Evolutionary conservation across 2,888 invertebrate species (phyloP).

Genomic region (Cerastis leucographa): DNA sequence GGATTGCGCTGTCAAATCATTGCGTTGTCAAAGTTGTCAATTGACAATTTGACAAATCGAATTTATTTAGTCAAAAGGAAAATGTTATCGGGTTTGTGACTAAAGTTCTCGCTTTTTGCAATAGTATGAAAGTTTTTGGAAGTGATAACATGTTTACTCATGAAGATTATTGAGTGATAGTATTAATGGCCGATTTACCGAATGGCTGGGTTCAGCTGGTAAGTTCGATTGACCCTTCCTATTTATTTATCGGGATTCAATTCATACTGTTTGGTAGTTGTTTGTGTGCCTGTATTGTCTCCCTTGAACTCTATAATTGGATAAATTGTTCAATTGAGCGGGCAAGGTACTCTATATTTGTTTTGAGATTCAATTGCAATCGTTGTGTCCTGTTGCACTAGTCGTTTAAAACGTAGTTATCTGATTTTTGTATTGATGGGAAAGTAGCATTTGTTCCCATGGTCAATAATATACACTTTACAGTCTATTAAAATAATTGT

Average conservation of each 20-base stretch:
- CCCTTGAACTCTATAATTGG: conserved; percentile 80
- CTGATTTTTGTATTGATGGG: conserved; percentile 5
- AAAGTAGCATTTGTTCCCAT: background rate
- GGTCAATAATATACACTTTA: background rate
- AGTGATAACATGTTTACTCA: conserved; percentile 66
- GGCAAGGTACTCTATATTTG: conserved; percentile 67
- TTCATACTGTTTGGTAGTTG: conserved; percentile 78
- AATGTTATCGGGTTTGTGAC: conserved; percentile 73
- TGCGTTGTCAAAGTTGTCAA: conserved; percentile 55
- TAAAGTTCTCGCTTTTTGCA: conserved; percentile 69
- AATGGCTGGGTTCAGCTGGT: conserved; percentile 91
- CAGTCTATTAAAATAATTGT: background rate
- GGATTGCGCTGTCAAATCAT: conserved; percentile 15
- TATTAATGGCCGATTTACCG: conserved; percentile 90
- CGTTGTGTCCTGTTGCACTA: conserved; percentile 13
- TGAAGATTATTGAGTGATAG: conserved; percentile 76
- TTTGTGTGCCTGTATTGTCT: conserved; percentile 80
- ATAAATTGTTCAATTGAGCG: conserved; percentile 81
- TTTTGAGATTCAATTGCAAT: conserved; percentile 41
- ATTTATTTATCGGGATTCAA: conserved; percentile 73
- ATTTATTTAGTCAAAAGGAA: conserved; percentile 65
- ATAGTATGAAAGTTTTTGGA: conserved; percentile 73
- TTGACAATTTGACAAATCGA: conserved; percentile 60
- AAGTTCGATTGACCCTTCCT: conserved; percentile 71
- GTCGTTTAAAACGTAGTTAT: conserved; percentile 15